Evolutionary conservation across 2,797 vertebrate species (phyloP), one percentile per base, ranked within the genome.

Genomic region (Merluccius polli): DNA sequence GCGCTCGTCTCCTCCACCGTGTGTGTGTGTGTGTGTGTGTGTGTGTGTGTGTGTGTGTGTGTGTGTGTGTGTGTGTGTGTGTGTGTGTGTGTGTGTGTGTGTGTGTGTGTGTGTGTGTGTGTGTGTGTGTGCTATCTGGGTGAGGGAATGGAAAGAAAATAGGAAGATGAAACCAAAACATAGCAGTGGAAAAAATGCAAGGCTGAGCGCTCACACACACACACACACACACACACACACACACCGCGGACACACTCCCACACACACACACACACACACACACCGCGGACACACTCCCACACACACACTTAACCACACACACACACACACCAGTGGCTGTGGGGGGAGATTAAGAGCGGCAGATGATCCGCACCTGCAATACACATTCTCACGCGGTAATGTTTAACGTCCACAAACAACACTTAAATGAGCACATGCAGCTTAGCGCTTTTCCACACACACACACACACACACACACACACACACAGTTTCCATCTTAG

Each of bases 131-230:
- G n/a, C n/a, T 77, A 30, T 65, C 29, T 68, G 70, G 13, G 63
- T 91, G 87, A 90, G 87, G 75, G 79, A 89, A 89, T 90, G 92
- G 90, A 89, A 90, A 92, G 90, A 85, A 91, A 85, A 89, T 85
- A 79, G 81, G 77, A 85, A 86, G 87, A 92, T 91, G 85, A 87
- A 90, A 90, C 87, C 81, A 76, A 86, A 89, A 88, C 82, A 89
- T 78, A 33, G 71, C 41, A 81, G 83, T 89, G 90, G 92, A 92
- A 92, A 92, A 86, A 89, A 89, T 87, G 83, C 85, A 76, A 78
- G 77, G 44, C 77, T 77, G 78, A 80, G 77, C 38, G 21, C 69
- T 30, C 70, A 13, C 38, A 36, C 75, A 31, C 70, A 32, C 76
- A 33, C 75, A 30, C 73, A 73, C 75, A 36, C 63, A 75, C 73